These are phyloP conservation scores for Watsonalla cultraria DNA, from an alignment of 2,888 invertebrate species.

Conservation along the genomic window DNA sequence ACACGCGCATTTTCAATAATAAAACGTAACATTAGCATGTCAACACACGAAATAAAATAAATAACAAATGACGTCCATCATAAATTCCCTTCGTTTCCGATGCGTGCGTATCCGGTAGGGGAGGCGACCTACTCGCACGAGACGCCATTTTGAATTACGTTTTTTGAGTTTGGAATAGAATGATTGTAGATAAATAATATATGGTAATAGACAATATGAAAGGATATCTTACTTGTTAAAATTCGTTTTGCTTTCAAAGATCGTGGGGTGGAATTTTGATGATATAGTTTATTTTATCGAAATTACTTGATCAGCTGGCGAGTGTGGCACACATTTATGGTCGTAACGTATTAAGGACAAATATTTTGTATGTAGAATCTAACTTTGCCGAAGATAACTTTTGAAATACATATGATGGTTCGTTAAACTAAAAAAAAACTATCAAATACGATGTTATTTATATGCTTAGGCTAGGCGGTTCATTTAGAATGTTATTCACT, in stretches of 20 bases:
- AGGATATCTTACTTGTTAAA: conserved; percentile 18
- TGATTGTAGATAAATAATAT: conserved; percentile 31
- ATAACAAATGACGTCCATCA: conserved; percentile 49
- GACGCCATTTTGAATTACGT: conserved; percentile 63
- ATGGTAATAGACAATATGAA: conserved; percentile 33
- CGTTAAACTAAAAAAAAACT: too few species aligned
- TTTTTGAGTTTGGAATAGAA: conserved; percentile 52
- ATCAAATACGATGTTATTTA: too few species aligned
- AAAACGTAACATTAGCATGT: conserved; percentile 51
- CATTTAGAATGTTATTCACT: too few species aligned
- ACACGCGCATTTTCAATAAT: conserved; percentile 37
- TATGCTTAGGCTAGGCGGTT: too few species aligned
- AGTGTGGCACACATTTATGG: not conserved
- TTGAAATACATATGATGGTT: too few species aligned
- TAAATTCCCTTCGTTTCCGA: conserved; percentile 63
- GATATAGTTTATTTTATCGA: not conserved
- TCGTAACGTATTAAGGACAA: not conserved
- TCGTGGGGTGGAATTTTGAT: not conserved
- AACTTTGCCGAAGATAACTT: too few species aligned
- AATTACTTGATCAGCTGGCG: not conserved
- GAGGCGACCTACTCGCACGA: conserved; percentile 52
- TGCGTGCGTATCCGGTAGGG: conserved; percentile 56
- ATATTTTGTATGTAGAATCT: too few species aligned
- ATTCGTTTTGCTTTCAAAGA: not conserved
- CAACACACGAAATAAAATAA: conserved; percentile 54